A percentile compares a stretch with the other conserved stretches of the same genome.
Evolutionary conservation across 2,113 vertebrate genomes (phyloP).

Genomic region (Hyperopisus bebe): DNA sequence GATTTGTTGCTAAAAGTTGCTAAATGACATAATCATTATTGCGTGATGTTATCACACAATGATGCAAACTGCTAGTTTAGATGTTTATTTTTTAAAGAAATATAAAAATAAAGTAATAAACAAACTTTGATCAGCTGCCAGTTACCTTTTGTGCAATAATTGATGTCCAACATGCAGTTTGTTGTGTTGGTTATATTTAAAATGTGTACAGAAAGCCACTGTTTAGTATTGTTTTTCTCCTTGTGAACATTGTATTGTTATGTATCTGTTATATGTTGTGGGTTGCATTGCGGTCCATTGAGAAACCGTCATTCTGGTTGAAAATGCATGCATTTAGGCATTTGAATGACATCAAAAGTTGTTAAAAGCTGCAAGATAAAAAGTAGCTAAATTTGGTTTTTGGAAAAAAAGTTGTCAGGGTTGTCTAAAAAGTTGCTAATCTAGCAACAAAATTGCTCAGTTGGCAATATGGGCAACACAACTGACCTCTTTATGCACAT

Average conservation of each 20-base stretch:
- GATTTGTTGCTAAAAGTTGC: not conserved
- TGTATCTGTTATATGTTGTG: not conserved
- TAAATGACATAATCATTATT: not conserved
- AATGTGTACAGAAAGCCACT: not conserved
- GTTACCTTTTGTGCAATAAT: not conserved
- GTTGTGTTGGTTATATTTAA: not conserved
- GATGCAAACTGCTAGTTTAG: not conserved
- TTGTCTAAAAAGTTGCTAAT: not conserved
- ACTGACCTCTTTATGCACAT: not conserved
- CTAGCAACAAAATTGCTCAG: not conserved
- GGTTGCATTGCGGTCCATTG: not conserved
- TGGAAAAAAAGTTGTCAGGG: not conserved
- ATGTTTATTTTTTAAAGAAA: not conserved
- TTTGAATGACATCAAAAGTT: not conserved
- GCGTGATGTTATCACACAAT: not conserved
- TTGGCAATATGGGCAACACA: not conserved
- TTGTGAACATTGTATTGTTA: not conserved
- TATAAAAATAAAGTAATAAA: not conserved
- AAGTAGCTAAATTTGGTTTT: not conserved
- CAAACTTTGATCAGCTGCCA: not conserved
- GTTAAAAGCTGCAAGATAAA: not conserved
- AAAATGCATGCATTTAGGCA: not conserved
- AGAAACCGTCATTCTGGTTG: not conserved
- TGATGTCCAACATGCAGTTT: not conserved
- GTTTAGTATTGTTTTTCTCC: not conserved